Base-by-base conservation (phyloP, 2,113 vertebrate genomes). In the Candoia aspera region DNA sequence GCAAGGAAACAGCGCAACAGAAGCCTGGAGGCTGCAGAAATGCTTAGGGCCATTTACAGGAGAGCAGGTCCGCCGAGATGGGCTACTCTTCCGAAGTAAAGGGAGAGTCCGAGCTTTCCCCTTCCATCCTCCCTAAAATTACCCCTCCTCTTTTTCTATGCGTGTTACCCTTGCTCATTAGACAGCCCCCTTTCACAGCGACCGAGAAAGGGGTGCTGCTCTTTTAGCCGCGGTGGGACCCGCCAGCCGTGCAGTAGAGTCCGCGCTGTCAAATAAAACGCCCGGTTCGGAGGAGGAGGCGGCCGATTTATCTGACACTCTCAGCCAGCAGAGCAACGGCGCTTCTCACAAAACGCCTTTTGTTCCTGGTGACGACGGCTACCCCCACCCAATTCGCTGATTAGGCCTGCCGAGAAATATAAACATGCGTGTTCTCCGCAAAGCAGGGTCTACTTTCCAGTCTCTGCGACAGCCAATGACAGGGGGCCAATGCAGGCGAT, bases 271-370 rank as follows among this genome's bases (percentile, higher is more conserved):
- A 1, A 83, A 53, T 84, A 33, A 23, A 68, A 92, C 1, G 73
- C 87, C 64, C n/a, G 21, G 9, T 58, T 85, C 17, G 6, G 55
- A 21, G 89, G 64, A 42, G 2, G 15, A 42, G 33, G 37, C 1
- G 19, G 26, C 49, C 42, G 73, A 92, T 91, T 93, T 91, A 92
- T 96, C 93, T 87, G 58, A 68, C 73, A n/a, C 68, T 33, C 89
- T 88, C 15, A 53, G 12, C 79, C 12, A 55, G 17, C 86, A 73
- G 92, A 15, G 79, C 53, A 57, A 92, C 87, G 88, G 87, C 33
- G 0, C 90, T n/a, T 64, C 0, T n/a, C 94, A 96, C 93, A 96
- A 95, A 95, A 93, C 94, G 33, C 84, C 96, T 96, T 96, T 96
- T 96, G 95, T 96, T 95, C 85, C 89, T n/a, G 42, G n/a, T 55